Evolutionary conservation across 2,113 vertebrate species (phyloP).

Genomic region (Stigmatopora nigra): DNA sequence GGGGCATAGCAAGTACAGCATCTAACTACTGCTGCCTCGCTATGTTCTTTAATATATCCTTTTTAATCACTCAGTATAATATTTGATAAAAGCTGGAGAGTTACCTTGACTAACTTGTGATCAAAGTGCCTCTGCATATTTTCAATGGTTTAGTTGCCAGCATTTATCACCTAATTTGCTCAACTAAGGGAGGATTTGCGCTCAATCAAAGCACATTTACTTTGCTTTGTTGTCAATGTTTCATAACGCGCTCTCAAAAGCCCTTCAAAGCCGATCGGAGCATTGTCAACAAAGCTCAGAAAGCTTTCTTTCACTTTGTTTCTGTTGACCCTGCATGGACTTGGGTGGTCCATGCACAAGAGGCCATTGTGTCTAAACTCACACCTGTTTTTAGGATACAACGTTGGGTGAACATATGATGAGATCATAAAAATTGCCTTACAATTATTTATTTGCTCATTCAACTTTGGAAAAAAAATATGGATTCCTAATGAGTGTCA

Average conservation of each 20-base stretch:
- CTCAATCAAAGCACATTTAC: conserved; percentile 5
- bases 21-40: neutral
- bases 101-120: neutral
- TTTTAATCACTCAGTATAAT: neutral
- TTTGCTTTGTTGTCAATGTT: neutral
- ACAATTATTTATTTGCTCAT: neutral
- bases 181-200: neutral
- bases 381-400: neutral
- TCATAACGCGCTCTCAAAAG: conserved; percentile 1
- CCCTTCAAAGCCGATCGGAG: neutral
- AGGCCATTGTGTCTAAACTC: neutral
- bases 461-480: neutral
- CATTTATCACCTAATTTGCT: conserved; percentile 2
- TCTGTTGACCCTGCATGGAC: neutral
- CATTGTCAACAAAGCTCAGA: neutral
- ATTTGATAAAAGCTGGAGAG: neutral
- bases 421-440: neutral
- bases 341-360: conserved; percentile 5
- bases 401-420: neutral
- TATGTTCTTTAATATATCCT: neutral
- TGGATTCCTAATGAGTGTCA: neutral
- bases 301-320: conserved; percentile 1
- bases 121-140: neutral
- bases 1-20: no score
- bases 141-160: neutral